Percentiles rank a stretch among this genome's conserved stretches.
Conservation (phyloP, 2,113 vertebrate species). For the Poeciliopsis prolifica region DNA sequence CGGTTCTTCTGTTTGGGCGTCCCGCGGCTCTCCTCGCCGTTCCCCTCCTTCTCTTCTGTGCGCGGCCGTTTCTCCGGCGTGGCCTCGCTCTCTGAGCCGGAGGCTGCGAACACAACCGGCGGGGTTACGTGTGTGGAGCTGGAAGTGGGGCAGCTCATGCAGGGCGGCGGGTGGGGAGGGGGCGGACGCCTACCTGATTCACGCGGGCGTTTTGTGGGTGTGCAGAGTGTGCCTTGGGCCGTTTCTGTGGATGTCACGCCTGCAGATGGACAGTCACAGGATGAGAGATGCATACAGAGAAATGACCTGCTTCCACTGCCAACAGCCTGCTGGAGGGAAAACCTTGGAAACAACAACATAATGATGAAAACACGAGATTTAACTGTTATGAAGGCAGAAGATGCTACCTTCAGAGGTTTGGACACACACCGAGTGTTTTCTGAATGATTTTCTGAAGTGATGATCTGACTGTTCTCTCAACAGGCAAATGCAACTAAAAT, state of each 20-base stretch:
- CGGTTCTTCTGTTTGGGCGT: conserved; percentile 93
- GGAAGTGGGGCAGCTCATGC: neutral
- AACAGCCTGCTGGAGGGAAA: neutral
- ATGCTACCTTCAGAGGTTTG: neutral
- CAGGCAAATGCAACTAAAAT: no score
- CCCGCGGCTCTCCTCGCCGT: conserved; percentile 76
- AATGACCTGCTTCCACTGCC: neutral
- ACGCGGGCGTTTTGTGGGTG: conserved; percentile 91
- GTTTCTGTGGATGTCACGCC: conserved; percentile 90
- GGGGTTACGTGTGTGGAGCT: neutral
- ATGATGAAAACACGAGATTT: neutral
- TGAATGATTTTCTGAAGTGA: no score
- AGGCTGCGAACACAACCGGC: conserved; percentile 72
- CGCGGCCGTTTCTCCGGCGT: conserved; percentile 90
- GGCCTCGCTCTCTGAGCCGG: conserved; percentile 86
- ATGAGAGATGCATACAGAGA: neutral
- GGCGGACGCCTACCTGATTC: conserved; percentile 83
- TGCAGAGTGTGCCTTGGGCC: conserved; percentile 88
- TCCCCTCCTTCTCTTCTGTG: conserved; percentile 76
- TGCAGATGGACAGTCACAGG: conserved; percentile 62
- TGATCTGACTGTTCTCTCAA: no score
- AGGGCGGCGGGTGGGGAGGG: neutral
- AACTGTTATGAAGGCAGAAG: conserved; percentile 5
- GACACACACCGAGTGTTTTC: no score
- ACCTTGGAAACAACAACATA: neutral